Conservation (phyloP, 2,888 invertebrate species). For the Drosophila algonquin region DNA sequence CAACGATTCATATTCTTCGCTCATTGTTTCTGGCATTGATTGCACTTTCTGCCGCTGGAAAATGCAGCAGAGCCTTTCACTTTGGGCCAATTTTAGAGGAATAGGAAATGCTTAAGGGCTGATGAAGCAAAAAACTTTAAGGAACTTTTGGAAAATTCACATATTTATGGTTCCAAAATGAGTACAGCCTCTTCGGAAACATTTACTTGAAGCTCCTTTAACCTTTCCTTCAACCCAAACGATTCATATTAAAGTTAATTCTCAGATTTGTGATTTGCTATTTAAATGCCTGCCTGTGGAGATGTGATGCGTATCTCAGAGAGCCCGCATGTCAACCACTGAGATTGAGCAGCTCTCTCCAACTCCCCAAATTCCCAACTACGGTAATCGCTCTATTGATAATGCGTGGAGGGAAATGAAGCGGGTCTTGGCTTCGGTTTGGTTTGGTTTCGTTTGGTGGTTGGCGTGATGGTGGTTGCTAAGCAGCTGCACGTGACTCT, state of each 20-base stretch:
- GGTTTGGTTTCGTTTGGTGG: conserved; percentile 17
- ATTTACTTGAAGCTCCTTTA: conserved; percentile 11
- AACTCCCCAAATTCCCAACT: conserved; percentile 19
- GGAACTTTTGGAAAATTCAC: not conserved
- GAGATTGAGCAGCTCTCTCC: conserved; percentile 55
- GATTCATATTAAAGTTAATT: conserved; percentile 46
- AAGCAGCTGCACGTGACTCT: conserved; percentile 78
- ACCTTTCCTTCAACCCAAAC: not conserved
- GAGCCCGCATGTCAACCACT: conserved; percentile 75
- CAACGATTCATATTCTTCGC: conserved; percentile 55
- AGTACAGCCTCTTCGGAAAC: not conserved
- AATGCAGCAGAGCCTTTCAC: conserved; percentile 21
- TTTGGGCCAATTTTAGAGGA: conserved; percentile 15
- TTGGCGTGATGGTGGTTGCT: conserved; percentile 54
- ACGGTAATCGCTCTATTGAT: conserved; percentile 47
- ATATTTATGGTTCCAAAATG: not conserved
- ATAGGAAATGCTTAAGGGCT: conserved; percentile 17
- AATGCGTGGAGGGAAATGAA: conserved; percentile 61
- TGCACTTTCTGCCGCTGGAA: conserved; percentile 25
- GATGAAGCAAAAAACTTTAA: conserved; percentile 28
- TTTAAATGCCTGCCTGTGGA: conserved; percentile 48
- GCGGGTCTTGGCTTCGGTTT: conserved; percentile 42
- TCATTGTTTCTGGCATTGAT: conserved; percentile 49
- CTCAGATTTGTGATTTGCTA: conserved; percentile 42
- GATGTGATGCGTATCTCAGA: conserved; percentile 38